phyloP scores from a whole-genome alignment of 2,888 invertebrate genomes.

The Epinotia ramella region DNA sequence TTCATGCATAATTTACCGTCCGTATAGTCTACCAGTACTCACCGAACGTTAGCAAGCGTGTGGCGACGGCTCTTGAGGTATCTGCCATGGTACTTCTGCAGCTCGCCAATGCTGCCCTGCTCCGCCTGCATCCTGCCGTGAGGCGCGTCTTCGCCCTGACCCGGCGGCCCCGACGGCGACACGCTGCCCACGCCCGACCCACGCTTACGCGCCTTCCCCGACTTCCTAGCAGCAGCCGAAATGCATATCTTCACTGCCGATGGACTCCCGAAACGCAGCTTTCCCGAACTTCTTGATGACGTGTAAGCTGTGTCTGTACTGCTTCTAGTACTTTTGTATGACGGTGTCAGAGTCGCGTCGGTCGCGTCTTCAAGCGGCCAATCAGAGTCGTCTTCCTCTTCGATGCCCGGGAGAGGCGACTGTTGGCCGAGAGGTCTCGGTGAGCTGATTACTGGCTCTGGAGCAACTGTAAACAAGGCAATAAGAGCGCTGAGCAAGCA shows the following conservation, averaged over 20 bases:
- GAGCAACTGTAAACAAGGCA: constrained; percentile 81
- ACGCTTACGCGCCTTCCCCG: constrained; percentile 82
- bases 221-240: constrained; percentile 83
- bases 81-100: constrained; percentile 94
- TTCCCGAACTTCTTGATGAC: constrained; percentile 80
- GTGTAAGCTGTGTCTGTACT: constrained; percentile 82
- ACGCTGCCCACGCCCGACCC: constrained; percentile 72
- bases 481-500: constrained; percentile 62
- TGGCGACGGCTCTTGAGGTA: constrained; percentile 94
- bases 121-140: constrained; percentile 95
- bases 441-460: constrained; percentile 82
- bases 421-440: constrained; percentile 87
- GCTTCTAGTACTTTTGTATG: constrained; percentile 81
- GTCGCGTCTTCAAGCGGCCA: constrained; percentile 83
- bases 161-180: constrained; percentile 62
- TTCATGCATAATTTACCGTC: no score
- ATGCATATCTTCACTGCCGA: constrained; percentile 86
- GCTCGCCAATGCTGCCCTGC: constrained; percentile 95
- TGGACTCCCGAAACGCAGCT: constrained; percentile 83
- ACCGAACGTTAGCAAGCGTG: constrained; percentile 97
- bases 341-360: constrained; percentile 79
- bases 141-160: constrained; percentile 71
- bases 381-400: constrained; percentile 92
- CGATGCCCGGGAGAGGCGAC: constrained; percentile 92
- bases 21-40: constrained; percentile 74